Conservation (phyloP, 2,888 invertebrate species). For the Craniophora ligustri region DNA sequence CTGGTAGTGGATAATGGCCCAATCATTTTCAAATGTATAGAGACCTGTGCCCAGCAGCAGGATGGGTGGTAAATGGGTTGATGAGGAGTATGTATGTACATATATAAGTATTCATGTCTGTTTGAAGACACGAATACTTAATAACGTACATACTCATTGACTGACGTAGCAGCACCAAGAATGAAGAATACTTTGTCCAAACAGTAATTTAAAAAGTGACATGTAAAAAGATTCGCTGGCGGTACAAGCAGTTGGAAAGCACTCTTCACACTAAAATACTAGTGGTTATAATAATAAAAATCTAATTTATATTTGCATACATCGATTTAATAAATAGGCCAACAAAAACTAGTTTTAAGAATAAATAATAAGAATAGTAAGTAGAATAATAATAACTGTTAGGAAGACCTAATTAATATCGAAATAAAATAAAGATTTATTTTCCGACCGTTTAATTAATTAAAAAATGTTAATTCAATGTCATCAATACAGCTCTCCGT, state of each 20-base stretch:
- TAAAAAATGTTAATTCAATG: conserved; percentile 6
- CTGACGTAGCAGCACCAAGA: too few species aligned
- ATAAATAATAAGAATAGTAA: too few species aligned
- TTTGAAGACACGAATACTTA: too few species aligned
- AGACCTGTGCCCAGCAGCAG: too few species aligned
- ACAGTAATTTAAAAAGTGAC: too few species aligned
- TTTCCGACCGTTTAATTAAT: not conserved
- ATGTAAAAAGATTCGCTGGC: not conserved
- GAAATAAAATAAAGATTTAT: conserved; percentile 18
- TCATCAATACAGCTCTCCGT: conserved; percentile 36
- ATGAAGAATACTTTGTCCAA: too few species aligned
- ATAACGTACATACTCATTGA: too few species aligned
- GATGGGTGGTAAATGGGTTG: too few species aligned
- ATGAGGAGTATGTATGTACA: too few species aligned
- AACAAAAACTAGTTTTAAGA: conserved; percentile 2
- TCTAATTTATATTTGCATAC: not conserved
- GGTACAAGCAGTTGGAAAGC: not conserved
- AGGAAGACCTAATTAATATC: conserved; percentile 5
- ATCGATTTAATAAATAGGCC: not conserved
- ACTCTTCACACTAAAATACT: not conserved
- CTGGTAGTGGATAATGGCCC: too few species aligned
- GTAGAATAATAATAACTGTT: not conserved
- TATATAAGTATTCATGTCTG: too few species aligned
- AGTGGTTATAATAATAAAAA: not conserved
- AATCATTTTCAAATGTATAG: too few species aligned